Percentiles rank a stretch among this genome's conserved stretches.
Conservation (phyloP, 2,113 vertebrate species). For the Dromaius novaehollandiae region DNA sequence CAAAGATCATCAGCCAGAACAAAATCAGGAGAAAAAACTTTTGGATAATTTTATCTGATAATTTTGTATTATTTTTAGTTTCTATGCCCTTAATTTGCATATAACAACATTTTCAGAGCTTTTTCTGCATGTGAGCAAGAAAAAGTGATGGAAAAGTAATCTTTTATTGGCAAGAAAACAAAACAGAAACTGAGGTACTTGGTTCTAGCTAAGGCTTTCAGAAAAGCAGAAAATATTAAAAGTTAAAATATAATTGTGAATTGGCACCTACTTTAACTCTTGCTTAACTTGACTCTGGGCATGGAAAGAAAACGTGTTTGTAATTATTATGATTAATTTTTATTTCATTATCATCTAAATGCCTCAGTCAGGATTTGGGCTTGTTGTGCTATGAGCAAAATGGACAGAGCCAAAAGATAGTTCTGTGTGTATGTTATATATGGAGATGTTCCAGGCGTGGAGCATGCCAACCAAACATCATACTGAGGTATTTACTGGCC, state of each 20-base stretch:
- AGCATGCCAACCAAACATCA: background rate
- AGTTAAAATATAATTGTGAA: background rate
- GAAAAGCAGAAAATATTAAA: background rate
- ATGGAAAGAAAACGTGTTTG: background rate
- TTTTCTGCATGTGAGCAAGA: background rate
- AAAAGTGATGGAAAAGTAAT: background rate
- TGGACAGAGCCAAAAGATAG: background rate
- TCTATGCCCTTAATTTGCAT: background rate
- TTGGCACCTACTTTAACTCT: background rate
- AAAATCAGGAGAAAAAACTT: background rate
- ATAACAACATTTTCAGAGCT: background rate
- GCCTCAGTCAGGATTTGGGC: background rate
- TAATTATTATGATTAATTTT: background rate
- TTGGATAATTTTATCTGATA: background rate
- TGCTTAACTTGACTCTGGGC: background rate
- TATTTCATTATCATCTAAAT: background rate
- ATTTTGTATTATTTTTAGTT: background rate
- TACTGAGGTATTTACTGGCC: background rate
- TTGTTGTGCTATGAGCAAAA: background rate
- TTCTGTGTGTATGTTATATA: background rate
- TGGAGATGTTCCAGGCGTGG: background rate
- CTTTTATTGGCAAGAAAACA: background rate
- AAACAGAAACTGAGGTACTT: background rate
- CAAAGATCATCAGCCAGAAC: background rate
- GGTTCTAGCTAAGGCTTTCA: background rate